A percentile compares a stretch with the other conserved stretches of the same genome.
These are phyloP conservation scores for Saiga tatarica DNA, from an alignment of 2,113 vertebrate genomes.

Conservation along the genomic window DNA sequence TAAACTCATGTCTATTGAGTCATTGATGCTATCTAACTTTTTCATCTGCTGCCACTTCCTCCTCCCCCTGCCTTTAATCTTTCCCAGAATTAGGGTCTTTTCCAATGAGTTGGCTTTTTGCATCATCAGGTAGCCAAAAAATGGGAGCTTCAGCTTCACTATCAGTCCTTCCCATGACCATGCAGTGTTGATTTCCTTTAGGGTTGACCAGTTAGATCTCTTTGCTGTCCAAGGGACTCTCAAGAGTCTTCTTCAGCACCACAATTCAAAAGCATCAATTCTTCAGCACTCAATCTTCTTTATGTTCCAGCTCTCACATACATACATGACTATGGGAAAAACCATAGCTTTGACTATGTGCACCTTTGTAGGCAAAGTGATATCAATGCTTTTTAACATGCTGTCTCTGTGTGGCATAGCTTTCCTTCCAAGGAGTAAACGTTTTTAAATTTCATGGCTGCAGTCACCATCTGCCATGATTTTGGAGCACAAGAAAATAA, in stretches of 20 bases:
- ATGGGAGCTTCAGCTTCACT: background rate
- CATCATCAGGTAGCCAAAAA: background rate
- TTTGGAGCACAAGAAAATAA: background rate
- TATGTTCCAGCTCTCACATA: background rate
- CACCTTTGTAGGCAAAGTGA: background rate
- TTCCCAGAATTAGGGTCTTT: background rate
- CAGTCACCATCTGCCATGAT: background rate
- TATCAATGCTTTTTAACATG: background rate
- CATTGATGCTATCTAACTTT: background rate
- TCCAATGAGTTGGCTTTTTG: background rate
- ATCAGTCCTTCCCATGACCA: background rate
- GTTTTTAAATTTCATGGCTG: background rate
- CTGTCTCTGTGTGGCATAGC: background rate
- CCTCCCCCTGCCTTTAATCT: background rate
- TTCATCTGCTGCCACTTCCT: accelerated
- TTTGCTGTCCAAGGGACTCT: background rate
- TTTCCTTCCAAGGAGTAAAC: background rate
- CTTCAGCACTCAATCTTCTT: background rate
- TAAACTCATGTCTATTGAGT: background rate
- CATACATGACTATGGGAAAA: background rate
- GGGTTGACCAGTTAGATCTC: background rate
- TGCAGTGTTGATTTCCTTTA: background rate
- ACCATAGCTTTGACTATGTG: background rate
- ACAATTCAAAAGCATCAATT: background rate
- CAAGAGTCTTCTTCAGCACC: background rate